These are phyloP conservation scores for Stegodyphus mimosarum DNA, from an alignment of 1,140 invertebrate species.

Conservation along the genomic window DNA sequence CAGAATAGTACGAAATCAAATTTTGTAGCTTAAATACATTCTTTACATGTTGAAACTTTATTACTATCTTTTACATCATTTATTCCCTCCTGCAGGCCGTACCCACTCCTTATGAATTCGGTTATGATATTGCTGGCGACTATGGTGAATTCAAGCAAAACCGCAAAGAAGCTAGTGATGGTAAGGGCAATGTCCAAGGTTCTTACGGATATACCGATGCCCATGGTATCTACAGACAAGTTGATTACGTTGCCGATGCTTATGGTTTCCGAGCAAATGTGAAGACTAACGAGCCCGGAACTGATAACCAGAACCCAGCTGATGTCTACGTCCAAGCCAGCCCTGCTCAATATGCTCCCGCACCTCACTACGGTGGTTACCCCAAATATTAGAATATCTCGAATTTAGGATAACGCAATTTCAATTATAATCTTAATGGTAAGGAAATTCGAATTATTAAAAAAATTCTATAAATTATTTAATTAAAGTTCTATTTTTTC, in stretches of 20 bases:
- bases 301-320: constrained; percentile 62
- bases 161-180: constrained; percentile 62
- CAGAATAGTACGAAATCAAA: too few relatives aligned
- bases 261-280: constrained; percentile 63
- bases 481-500: background rate
- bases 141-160: constrained; percentile 62
- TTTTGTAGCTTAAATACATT: too few relatives aligned
- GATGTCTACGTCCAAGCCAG: constrained; percentile 55
- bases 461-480: background rate
- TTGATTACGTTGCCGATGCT: constrained; percentile 64
- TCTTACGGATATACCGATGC: constrained; percentile 63
- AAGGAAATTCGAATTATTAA: background rate
- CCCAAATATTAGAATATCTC: constrained; percentile 28
- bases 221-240: constrained; percentile 62
- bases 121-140: constrained; percentile 63
- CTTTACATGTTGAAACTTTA: too few relatives aligned
- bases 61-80: too few relatives aligned
- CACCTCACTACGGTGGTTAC: constrained; percentile 32
- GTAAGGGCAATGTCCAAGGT: constrained; percentile 62
- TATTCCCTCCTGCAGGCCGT: background rate
- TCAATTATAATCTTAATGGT: background rate
- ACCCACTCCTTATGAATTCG: constrained; percentile 63
- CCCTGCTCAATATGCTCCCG: constrained; percentile 19
- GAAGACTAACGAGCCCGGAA: constrained; percentile 64
- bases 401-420: background rate